phyloP scores from a whole-genome alignment of 2,797 vertebrate species.

The Fratercula arctica region DNA sequence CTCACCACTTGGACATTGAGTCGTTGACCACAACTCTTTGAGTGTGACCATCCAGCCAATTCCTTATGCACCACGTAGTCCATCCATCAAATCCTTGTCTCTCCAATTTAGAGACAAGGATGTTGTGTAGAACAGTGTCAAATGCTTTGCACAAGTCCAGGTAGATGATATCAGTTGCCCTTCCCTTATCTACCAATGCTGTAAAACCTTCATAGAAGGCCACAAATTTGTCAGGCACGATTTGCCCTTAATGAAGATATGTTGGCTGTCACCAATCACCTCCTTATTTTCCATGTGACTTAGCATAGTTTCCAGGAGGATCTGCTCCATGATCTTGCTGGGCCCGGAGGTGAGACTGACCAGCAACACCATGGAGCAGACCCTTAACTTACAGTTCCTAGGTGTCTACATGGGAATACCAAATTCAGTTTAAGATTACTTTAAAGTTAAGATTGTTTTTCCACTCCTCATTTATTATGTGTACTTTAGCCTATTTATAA shows the following conservation, averaged over 20 bases:
- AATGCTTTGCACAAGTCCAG: too few species aligned
- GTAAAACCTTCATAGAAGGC: not conserved
- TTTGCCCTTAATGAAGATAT: not conserved
- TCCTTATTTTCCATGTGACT: not conserved
- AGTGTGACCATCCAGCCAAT: not conserved
- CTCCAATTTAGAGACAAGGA: too few species aligned
- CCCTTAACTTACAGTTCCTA: not conserved
- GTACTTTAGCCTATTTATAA: not conserved
- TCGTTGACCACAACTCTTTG: not conserved
- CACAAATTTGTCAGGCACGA: not conserved
- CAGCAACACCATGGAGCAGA: not conserved
- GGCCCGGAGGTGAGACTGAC: not conserved
- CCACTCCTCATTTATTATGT: not conserved
- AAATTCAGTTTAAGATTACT: not conserved
- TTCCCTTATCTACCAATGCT: not conserved
- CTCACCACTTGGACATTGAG: too few species aligned
- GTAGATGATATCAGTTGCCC: not conserved
- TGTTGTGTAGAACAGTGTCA: too few species aligned
- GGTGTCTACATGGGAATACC: not conserved
- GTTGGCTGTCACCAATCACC: not conserved
- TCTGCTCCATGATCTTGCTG: too few species aligned
- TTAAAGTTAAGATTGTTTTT: not conserved
- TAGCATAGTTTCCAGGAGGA: not conserved
- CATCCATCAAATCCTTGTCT: not conserved
- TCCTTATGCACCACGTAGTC: not conserved